Evolutionary conservation across 2,113 vertebrate genomes (phyloP), one percentile per base, ranked within the genome.

Genomic region (Pelvicachromis taeniatus): DNA sequence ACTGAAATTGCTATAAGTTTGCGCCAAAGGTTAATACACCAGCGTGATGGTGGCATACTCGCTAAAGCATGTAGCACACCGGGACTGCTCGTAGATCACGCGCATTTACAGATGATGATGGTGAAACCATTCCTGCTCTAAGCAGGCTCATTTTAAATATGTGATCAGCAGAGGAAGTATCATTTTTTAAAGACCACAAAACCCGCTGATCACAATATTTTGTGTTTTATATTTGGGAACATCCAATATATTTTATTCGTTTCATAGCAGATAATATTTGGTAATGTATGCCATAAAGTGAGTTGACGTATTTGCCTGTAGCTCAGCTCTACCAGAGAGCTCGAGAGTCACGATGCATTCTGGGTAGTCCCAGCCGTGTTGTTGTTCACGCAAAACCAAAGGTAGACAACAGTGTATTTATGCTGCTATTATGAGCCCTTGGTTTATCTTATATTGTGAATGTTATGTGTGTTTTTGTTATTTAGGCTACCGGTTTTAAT

Each of bases 11-110:
- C 1, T 58, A 55, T 63, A 77, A 79, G 61, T 21, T 9, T 80
- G 83, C 65, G 29, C 9, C 75, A 91, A 87, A 87, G 82, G 78
- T 91, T 91, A 88, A 92, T 84, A 55, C 29, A 55, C 4, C 56
- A 88, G 80, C 88, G 23, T 87, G 82, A 56, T 65, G 23, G 55
- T 52, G 42, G 82, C 2, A 68, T 77, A n/a, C 81, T 63, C 31
- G 21, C 53, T 65, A 63, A 85, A 81, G 81, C 61, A 48, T 75
- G 53, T 85, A 59, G 79, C 65, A 65, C 82, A 54, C 31, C 23
- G 77, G 45, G 81, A 10, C 26, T 89, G 31, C 65, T 81, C 55
- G 54, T 54, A 77, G 8, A 78, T 12, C 14, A 75, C 9, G 6
- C 70, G 1, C 2, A 31, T 26, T 31, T 16, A 50, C 35, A 68